These are phyloP conservation scores for Sceloporus undulatus DNA, from an alignment of 2,113 vertebrate species.

Conservation along the genomic window DNA sequence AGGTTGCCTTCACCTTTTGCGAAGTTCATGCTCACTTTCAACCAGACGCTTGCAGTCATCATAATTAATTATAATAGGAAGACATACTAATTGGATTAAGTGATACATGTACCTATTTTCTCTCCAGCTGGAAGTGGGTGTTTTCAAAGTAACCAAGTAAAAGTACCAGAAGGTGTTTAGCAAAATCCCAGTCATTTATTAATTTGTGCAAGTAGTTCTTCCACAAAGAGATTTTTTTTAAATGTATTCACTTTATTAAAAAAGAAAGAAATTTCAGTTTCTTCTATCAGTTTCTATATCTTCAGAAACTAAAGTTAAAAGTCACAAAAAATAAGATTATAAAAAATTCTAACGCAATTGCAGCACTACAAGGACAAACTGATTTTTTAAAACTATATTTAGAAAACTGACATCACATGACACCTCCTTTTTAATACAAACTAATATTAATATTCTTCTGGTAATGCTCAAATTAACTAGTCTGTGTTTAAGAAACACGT, in stretches of 20 bases:
- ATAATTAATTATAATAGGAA: conserved; percentile 73
- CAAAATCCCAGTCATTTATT: no score
- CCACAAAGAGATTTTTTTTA: neutral
- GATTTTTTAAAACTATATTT: no score
- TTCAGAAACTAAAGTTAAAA: neutral
- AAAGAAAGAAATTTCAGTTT: neutral
- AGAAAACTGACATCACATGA: neutral
- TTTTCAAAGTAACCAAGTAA: neutral
- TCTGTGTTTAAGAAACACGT: neutral
- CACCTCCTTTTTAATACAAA: neutral
- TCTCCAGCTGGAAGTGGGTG: conserved; percentile 30
- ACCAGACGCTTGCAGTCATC: conserved; percentile 72
- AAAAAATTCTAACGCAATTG: neutral
- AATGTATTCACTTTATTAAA: neutral
- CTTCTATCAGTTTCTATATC: neutral
- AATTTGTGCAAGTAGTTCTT: neutral
- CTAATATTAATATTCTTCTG: neutral
- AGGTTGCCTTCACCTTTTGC: conserved; percentile 65
- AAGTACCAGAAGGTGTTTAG: neutral
- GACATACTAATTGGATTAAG: conserved; percentile 79
- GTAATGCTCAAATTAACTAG: neutral
- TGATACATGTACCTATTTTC: conserved; percentile 65
- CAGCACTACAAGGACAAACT: neutral
- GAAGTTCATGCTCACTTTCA: conserved; percentile 72
- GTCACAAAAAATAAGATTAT: neutral